phyloP scores from a whole-genome alignment of 2,888 invertebrate species.

The Acanthosepion esculentum region DNA sequence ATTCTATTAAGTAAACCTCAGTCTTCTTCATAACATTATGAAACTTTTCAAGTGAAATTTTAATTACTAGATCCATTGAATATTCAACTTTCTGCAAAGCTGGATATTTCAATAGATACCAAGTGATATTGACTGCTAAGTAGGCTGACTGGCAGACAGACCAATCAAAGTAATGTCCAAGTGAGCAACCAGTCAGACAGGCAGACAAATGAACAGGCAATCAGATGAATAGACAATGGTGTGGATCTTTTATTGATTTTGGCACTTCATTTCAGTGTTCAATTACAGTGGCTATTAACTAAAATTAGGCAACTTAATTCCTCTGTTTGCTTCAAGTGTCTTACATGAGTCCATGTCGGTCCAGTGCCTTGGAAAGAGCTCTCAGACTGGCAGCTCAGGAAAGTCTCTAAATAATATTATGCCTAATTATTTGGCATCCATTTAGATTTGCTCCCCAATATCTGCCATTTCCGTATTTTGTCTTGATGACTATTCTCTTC shows the following conservation, averaged over 20 bases:
- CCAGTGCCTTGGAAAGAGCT: neutral
- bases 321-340: slow-evolving; percentile 16
- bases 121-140: neutral
- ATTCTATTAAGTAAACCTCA: neutral
- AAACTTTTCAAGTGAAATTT: neutral
- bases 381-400: neutral
- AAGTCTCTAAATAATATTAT: neutral
- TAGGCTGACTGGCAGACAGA: neutral
- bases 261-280: neutral
- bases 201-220: neutral
- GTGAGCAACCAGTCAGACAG: neutral
- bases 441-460: too few relatives aligned
- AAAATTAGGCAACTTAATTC: neutral
- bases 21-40: neutral
- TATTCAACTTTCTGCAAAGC: neutral
- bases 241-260: neutral
- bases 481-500: too few relatives aligned
- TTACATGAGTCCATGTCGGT: neutral
- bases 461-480: too few relatives aligned
- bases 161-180: neutral
- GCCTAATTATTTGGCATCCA: neutral
- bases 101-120: neutral
- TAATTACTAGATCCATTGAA: slow-evolving; percentile 12
- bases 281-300: slow-evolving; percentile 24
- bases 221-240: slow-evolving; percentile 12